Conservation (phyloP, 2,113 vertebrate species). For the mouse (Mus musculus) region GRCm39 chr2:116655001-116655500, state of each 20-base stretch:
- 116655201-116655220: slow-evolving; percentile 75
- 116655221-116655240: slow-evolving; percentile 58
- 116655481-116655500: slow-evolving; percentile 83
- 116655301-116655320: slow-evolving; percentile 68
- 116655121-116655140: slow-evolving; percentile 73
- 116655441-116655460: slow-evolving; percentile 68
- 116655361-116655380: slow-evolving; percentile 44
- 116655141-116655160: slow-evolving; percentile 54
- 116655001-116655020: slow-evolving; percentile 71
- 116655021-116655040: slow-evolving; percentile 71
- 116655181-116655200: slow-evolving; percentile 65
- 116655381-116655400: slow-evolving; percentile 64
- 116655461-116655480: slow-evolving; percentile 30
- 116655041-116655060: slow-evolving; percentile 69
- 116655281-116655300: slow-evolving; percentile 69
- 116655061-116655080: slow-evolving; percentile 62
- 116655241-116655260: slow-evolving; percentile 63
- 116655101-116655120: slow-evolving; percentile 77
- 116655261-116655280: slow-evolving; percentile 70
- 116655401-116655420: slow-evolving; percentile 74
- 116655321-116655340: slow-evolving; percentile 55
- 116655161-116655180: slow-evolving; percentile 74
- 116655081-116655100: slow-evolving; percentile 74
- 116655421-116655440: slow-evolving; percentile 83
- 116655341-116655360: slow-evolving; percentile 62